Evolutionary conservation across 2,888 invertebrate species (phyloP).

Genomic region (Epinotia brunnichana): DNA sequence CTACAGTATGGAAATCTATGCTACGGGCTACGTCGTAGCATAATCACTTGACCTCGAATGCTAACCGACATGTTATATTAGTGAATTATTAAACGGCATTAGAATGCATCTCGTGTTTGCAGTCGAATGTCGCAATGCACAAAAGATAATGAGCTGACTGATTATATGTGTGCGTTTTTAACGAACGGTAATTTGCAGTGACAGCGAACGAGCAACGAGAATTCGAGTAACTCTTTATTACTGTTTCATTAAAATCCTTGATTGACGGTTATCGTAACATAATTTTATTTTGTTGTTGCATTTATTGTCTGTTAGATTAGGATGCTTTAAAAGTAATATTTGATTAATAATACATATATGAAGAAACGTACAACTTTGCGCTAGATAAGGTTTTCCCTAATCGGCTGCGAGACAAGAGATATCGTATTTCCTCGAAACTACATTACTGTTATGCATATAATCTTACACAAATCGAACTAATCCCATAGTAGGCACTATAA

Average conservation of each 20-base stretch:
- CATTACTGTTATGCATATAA: too few relatives aligned
- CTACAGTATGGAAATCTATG: not conserved
- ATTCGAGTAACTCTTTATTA: constrained; percentile 6
- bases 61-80: not conserved
- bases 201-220: constrained; percentile 14
- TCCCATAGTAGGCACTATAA: too few relatives aligned
- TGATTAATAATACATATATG: not conserved
- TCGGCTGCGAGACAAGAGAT: too few relatives aligned
- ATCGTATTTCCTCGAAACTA: too few relatives aligned
- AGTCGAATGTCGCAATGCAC: constrained; percentile 19
- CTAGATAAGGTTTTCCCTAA: too few relatives aligned
- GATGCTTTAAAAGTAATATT: not conserved
- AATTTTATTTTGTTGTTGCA: not conserved
- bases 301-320: not conserved
- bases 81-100: constrained; percentile 13
- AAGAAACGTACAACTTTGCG: not conserved
- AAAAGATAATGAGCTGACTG: constrained; percentile 20
- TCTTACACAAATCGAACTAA: too few relatives aligned
- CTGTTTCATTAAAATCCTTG: constrained; percentile 9
- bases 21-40: not conserved
- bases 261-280: constrained; percentile 6
- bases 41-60: not conserved
- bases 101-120: constrained; percentile 26
- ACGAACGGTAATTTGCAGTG: constrained; percentile 21
- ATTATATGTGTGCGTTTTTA: constrained; percentile 22